Evolutionary conservation across 2,797 vertebrate genomes (phyloP), one percentile per base, ranked within the genome.

Genomic region (Eleutherodactylus coqui): DNA sequence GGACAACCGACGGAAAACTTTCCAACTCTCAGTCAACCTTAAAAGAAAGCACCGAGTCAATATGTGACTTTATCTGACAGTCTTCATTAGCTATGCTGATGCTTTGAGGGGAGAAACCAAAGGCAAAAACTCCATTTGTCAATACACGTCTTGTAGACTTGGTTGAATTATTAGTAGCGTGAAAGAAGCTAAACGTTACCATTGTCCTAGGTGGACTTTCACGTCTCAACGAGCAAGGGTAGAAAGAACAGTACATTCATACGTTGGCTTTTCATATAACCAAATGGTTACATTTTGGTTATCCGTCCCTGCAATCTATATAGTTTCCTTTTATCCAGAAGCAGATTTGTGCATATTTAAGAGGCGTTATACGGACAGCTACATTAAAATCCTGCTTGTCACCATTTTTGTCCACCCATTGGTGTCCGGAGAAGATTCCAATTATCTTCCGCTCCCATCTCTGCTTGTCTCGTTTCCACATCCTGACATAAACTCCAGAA

Each of bases 321-420:
- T 98, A 99, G 93, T 99, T 98, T 86, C 97, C 98, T 93, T 97
- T 99, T 91, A 99, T 98, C 98, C 98, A 99, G 88, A 97, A 99
- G 93, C 98, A 99, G 91, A 99, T 99, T 94, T 99, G 98, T 86
- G 98, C 98, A 0, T 98, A 99, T 92, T 99, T 99, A 19, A 99
- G 96, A 21, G 98, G 97, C 0, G 98, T 99, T 92, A 99, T 96
- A 82, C 97, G 96, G 88, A 99, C 98, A 0, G 98, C 98, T 13
- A 99, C 98, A 0, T 99, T 99, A 91, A 97, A 99, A 90, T 99
- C 98, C 90, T 97, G 96, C 0, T 97, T 94, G 2, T 94, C 91
- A 2, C 96, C 97, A n/a, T 97, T 96, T 89, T 94, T 94, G 90
- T 99, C 98, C 80, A 99, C 97, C 98, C 97, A 98, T 92, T 99